phyloP scores from a whole-genome alignment of 1,140 invertebrate genomes.

The Nixonia krombeini region DNA sequence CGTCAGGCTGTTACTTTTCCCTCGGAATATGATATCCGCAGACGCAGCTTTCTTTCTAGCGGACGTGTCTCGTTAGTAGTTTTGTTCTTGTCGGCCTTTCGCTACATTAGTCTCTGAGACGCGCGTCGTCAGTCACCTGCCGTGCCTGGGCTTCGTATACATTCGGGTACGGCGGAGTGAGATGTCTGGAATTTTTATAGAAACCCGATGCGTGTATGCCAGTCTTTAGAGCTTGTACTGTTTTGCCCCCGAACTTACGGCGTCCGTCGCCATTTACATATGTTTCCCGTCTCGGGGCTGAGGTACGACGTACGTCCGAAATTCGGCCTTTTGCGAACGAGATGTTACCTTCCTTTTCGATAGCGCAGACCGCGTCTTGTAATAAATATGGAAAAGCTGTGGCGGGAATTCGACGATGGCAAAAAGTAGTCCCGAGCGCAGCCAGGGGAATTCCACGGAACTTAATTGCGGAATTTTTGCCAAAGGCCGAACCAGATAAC shows the following conservation, averaged over 20 bases:
- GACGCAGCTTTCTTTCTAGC: too few relatives aligned
- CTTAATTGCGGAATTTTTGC: too few relatives aligned
- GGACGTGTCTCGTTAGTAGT: too few relatives aligned
- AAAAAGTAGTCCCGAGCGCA: too few relatives aligned
- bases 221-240: conserved; percentile 15
- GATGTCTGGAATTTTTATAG: conserved; percentile 51
- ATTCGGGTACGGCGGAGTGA: conserved; percentile 23
- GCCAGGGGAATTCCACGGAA: too few relatives aligned
- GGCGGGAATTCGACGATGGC: too few relatives aligned
- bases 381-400: conserved; percentile 7
- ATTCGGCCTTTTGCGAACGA: background rate
- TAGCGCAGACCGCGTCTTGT: background rate
- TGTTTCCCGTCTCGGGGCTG: conserved; percentile 7
- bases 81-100: conserved; percentile 6
- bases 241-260: conserved; percentile 23
- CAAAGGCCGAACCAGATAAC: too few relatives aligned
- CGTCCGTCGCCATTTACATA: conserved; percentile 27
- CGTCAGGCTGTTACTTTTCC: too few relatives aligned
- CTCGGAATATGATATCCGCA: too few relatives aligned
- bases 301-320: conserved; percentile 1
- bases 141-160: conserved; percentile 10
- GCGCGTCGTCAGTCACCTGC: conserved; percentile 15
- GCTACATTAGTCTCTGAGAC: too few relatives aligned
- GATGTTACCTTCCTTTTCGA: background rate
- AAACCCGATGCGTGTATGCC: conserved; percentile 27